A percentile compares a stretch with the other conserved stretches of the same genome.
These are phyloP conservation scores for Lithobates sylvaticus DNA, from an alignment of 2,797 vertebrate species.

Conservation along the genomic window DNA sequence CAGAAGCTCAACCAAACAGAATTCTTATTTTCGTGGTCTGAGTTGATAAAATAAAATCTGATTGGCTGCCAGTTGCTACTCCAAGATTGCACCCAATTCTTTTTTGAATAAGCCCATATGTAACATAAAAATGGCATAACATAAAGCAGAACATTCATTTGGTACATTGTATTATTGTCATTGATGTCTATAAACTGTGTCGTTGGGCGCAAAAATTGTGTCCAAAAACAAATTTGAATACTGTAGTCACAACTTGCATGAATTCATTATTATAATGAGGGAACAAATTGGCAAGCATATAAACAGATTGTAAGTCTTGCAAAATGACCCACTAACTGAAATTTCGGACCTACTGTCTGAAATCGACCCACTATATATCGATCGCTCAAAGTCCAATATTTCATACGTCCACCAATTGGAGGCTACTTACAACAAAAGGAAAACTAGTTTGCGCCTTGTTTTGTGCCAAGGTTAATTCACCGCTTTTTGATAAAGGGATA, in stretches of 20 bases:
- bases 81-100: neutral
- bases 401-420: neutral
- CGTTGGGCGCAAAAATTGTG: no score
- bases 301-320: neutral
- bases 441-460: no score
- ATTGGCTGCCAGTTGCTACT: neutral
- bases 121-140: neutral
- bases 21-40: neutral
- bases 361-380: no score
- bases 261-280: no score
- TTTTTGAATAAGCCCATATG: neutral
- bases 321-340: neutral
- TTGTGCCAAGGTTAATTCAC: neutral
- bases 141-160: no score
- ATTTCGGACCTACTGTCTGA: no score
- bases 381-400: neutral
- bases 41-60: neutral
- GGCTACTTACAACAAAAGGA: neutral
- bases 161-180: no score
- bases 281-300: no score
- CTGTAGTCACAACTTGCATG: no score
- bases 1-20: neutral
- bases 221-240: no score
- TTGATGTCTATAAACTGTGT: no score
- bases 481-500: neutral